A percentile compares a stretch with the other conserved stretches of the same genome.
Conservation (phyloP, 2,797 vertebrate genomes). For the Paguma larvata region DNA sequence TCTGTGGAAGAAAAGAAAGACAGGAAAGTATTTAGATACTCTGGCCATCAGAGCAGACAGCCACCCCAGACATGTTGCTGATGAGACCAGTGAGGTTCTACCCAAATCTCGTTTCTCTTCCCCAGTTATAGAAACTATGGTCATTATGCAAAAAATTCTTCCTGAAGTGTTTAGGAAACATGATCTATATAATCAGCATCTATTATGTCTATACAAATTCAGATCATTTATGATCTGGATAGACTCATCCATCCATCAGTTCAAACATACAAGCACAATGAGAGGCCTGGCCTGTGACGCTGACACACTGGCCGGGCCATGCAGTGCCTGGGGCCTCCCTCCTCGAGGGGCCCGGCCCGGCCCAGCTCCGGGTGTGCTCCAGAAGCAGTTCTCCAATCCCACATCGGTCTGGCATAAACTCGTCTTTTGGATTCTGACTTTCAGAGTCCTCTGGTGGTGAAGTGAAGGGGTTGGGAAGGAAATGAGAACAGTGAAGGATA, state of each 20-base stretch:
- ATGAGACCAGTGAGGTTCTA: background rate
- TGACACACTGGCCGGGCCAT: background rate
- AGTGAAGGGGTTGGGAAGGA: background rate
- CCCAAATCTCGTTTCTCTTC: background rate
- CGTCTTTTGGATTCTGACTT: background rate
- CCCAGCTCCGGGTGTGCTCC: background rate
- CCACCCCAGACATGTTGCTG: background rate
- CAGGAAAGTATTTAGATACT: background rate
- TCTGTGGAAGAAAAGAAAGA: conserved; percentile 84
- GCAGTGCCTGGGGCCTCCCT: background rate
- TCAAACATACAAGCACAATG: background rate
- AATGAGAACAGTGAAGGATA: background rate
- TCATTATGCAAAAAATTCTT: background rate
- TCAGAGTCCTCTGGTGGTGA: background rate
- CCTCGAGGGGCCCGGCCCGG: background rate
- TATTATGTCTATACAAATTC: background rate
- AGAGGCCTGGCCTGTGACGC: background rate
- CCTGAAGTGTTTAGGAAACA: conserved; percentile 30
- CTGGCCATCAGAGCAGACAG: background rate
- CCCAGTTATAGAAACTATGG: background rate
- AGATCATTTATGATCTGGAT: background rate
- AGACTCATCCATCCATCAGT: background rate
- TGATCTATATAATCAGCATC: background rate
- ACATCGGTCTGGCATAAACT: background rate
- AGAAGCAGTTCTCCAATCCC: background rate